Evolutionary conservation across 2,888 invertebrate species (phyloP), one percentile per base, ranked within the genome.

Genomic region (Agriopis marginaria): DNA sequence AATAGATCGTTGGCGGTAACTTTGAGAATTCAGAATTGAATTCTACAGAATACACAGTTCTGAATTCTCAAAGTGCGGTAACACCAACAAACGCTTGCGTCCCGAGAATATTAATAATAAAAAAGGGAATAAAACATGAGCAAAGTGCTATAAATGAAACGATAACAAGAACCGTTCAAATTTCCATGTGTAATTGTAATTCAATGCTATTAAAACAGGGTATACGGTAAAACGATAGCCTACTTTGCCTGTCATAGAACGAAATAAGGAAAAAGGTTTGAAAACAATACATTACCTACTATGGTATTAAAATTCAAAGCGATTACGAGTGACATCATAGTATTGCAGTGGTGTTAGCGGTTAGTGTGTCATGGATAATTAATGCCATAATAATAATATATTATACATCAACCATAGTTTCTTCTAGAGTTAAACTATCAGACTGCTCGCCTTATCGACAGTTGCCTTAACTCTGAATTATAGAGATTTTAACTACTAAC

Each of bases 281-380:
- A 39, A 49, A 60, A 60, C 49, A 60, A 49, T 50, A 59, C 45
- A 14, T 59, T 59, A 50, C 49, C 40, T 49, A 60, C 39, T 55
- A 55, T 42, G 54, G 54, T 54, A 64, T 61, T 75, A 76, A 73
- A 73, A 82, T 80, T 79, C 78, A 71, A 63, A 63, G 58, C 72
- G 62, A 66, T 66, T 71, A 50, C 58, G 12, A 72, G 70, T 83
- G 85, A 85, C 82, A 83, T 84, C 83, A 86, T 75, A 49, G 11
- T n/a, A 63, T 66, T 69, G 69, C 67, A 71, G 67, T 50, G 63
- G 56, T 64, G 67, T 51, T 45, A 49, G 64, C 71, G 73, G 77
- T 81, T 79, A 80, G 69, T 80, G 67, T 82, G 84, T 82, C 84
- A 84, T 75, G 83, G 81, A 68, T 78, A 73, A 72, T 45, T 6